Conservation (phyloP, 2,797 vertebrate genomes). For the Artibeus jamaicensis region DNA sequence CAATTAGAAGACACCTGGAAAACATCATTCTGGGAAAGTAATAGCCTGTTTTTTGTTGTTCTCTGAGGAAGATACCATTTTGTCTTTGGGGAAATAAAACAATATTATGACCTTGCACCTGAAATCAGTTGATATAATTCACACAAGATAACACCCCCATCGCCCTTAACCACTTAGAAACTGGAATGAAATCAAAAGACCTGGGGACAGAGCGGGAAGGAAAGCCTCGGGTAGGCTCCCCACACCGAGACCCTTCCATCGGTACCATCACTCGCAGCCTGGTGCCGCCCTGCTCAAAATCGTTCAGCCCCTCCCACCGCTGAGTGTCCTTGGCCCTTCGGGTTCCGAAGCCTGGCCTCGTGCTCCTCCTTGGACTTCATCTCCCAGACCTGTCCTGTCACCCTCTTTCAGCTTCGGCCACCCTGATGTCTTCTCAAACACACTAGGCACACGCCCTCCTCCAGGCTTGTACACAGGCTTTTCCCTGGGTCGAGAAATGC, state of each 20-base stretch:
- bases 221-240: background rate
- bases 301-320: background rate
- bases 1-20: background rate
- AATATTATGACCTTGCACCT: background rate
- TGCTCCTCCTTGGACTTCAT: background rate
- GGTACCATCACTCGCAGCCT: background rate
- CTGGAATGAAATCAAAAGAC: background rate
- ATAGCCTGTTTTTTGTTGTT: background rate
- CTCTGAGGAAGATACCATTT: constrained; percentile 5
- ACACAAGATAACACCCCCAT: background rate
- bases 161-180: background rate
- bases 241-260: background rate
- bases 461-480: background rate
- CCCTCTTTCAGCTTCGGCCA: background rate
- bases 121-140: background rate
- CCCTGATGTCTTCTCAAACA: background rate
- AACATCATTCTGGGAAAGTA: background rate
- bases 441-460: background rate
- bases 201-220: background rate
- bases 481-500: background rate
- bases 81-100: background rate
- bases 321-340: background rate
- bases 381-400: background rate
- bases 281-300: background rate
- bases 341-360: background rate